Percentiles rank a stretch among this genome's conserved stretches.
These are phyloP conservation scores for Chionomys nivalis DNA, from an alignment of 2,113 vertebrate species.

Conservation along the genomic window DNA sequence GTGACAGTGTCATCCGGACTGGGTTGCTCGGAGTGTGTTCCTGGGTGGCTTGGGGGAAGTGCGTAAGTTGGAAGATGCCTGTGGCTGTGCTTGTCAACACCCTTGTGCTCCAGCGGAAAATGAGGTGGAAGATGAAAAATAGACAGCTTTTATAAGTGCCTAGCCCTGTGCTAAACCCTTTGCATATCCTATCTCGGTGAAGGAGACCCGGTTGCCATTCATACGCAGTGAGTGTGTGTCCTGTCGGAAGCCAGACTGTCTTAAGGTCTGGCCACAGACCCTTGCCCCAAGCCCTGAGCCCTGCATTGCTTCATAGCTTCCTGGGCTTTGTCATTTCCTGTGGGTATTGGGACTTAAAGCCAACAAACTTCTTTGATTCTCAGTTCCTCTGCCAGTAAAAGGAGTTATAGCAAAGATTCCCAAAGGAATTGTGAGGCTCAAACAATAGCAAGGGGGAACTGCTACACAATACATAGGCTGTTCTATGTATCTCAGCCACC, in stretches of 20 bases:
- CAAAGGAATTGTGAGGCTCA: neutral
- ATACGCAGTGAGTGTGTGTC: accelerated
- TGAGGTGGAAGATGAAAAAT: neutral
- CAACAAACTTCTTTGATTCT: constrained; percentile 33
- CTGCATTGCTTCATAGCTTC: neutral
- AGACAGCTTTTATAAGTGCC: neutral
- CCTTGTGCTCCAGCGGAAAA: neutral
- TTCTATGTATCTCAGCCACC: neutral
- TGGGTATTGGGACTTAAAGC: neutral
- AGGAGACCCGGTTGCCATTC: neutral
- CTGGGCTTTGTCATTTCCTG: neutral
- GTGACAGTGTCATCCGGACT: neutral
- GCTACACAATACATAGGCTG: neutral
- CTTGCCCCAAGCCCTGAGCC: neutral
- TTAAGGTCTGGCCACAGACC: neutral
- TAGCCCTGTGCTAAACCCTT: neutral
- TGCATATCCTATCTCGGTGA: neutral
- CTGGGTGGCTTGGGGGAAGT: constrained; percentile 19
- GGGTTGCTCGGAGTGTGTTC: neutral
- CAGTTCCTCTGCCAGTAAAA: neutral
- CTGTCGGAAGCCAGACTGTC: no score
- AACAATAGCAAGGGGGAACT: neutral
- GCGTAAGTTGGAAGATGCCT: neutral
- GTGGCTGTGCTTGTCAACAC: constrained; percentile 14
- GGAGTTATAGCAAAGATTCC: neutral